Evolutionary conservation across 2,888 invertebrate genomes (phyloP).

Genomic region (Ochlodes sylvanus): DNA sequence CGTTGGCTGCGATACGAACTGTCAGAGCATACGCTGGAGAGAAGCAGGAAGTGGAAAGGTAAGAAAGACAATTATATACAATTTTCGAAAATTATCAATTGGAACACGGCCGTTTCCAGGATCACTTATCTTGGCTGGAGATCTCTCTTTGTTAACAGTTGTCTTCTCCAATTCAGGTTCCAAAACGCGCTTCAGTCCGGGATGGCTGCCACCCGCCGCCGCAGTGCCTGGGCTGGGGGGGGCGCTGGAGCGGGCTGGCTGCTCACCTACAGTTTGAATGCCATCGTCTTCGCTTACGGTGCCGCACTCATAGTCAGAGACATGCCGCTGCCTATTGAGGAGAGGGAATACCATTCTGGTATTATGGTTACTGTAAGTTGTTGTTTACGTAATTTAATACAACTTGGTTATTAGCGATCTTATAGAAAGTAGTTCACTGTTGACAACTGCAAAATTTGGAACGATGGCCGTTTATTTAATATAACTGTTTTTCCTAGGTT

Average conservation of each 20-base stretch:
- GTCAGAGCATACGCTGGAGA: conserved; percentile 90
- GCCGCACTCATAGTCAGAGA: conserved; percentile 87
- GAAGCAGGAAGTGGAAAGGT: conserved; percentile 86
- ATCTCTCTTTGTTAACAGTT: not conserved
- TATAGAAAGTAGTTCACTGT: not conserved
- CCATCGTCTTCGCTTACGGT: conserved; percentile 92
- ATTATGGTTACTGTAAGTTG: conserved; percentile 87
- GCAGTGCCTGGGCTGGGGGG: conserved; percentile 87
- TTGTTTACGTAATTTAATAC: too few relatives aligned
- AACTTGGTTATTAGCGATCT: not conserved
- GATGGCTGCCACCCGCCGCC: conserved; percentile 81
- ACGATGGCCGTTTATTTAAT: too few relatives aligned
- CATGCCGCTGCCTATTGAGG: conserved; percentile 80
- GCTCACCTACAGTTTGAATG: conserved; percentile 89
- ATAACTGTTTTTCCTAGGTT: too few relatives aligned
- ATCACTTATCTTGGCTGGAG: too few relatives aligned
- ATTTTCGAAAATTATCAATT: too few relatives aligned
- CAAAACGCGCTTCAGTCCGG: conserved; percentile 81
- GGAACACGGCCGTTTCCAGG: too few relatives aligned
- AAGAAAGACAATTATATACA: conserved; percentile 47
- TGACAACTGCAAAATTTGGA: too few relatives aligned
- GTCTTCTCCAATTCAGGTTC: conserved; percentile 66
- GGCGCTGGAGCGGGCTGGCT: conserved; percentile 90
- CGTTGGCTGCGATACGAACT: conserved; percentile 88
- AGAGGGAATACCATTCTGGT: conserved; percentile 87